Conservation (phyloP, 1,140 invertebrate genomes). For the Pseudachorutes palmiensis region DNA sequence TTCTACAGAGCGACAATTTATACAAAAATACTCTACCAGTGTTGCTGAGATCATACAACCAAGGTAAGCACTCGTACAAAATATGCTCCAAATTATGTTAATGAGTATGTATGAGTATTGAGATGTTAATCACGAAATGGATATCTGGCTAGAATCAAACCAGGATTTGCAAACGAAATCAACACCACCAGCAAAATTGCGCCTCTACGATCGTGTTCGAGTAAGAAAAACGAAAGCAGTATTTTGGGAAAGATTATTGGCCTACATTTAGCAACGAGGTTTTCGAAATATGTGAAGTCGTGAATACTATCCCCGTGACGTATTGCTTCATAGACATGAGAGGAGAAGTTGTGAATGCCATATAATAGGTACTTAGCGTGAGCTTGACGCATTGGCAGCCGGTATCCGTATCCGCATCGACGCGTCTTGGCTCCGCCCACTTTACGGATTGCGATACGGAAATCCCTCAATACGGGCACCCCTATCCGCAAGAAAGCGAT, state of each 20-base stretch:
- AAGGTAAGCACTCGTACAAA: constrained; percentile 17
- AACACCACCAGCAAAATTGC: constrained; percentile 58
- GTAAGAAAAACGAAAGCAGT: constrained; percentile 3
- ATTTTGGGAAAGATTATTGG: neutral
- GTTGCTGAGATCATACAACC: constrained; percentile 24
- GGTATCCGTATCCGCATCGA: too few species aligned
- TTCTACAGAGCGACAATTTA: too few species aligned
- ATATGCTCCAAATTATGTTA: constrained; percentile 19
- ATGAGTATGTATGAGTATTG: too few species aligned
- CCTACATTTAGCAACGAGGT: neutral
- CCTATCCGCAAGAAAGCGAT: too few species aligned
- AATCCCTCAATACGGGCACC: too few species aligned
- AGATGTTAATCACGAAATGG: too few species aligned
- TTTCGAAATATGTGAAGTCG: neutral
- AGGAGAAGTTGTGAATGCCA: neutral
- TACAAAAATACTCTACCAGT: constrained; percentile 1
- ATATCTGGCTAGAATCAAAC: constrained; percentile 27
- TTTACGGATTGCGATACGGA: too few species aligned
- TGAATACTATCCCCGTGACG: neutral
- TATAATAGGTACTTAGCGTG: too few species aligned
- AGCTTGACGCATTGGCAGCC: too few species aligned
- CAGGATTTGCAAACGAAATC: constrained; percentile 49
- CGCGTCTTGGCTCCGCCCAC: too few species aligned
- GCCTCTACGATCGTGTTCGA: neutral
- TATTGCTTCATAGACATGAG: neutral